Percentiles rank a stretch among this genome's conserved stretches.
Evolutionary conservation across 1,140 invertebrate species (phyloP).

Genomic region (Copidosoma floridanum): DNA sequence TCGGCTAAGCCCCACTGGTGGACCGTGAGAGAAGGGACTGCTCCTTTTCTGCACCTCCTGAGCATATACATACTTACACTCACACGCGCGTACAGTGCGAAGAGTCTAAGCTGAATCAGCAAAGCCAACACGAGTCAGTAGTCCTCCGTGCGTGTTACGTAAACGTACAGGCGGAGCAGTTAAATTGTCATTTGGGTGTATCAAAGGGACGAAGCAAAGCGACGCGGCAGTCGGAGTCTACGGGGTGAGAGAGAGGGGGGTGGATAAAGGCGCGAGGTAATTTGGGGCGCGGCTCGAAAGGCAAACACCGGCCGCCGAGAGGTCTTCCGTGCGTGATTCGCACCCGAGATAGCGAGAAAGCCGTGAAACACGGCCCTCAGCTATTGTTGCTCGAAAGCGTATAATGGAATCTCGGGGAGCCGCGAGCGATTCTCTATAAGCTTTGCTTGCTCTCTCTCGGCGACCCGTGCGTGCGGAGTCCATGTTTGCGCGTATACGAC

Average conservation of each 20-base stretch:
- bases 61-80: not conserved
- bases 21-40: no score
- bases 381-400: constrained; percentile 37
- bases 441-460: no score
- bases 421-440: no score
- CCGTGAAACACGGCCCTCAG: constrained; percentile 29
- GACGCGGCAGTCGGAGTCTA: constrained; percentile 31
- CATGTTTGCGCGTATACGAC: no score
- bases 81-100: not conserved
- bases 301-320: constrained; percentile 45
- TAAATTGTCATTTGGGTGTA: constrained; percentile 57
- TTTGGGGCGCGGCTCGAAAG: constrained; percentile 50
- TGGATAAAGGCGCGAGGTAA: constrained; percentile 54
- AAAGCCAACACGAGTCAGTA: constrained; percentile 4
- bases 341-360: constrained; percentile 9
- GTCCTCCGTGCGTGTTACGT: no score
- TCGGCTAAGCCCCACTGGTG: no score
- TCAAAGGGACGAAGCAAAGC: constrained; percentile 52
- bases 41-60: not conserved
- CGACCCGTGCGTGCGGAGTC: no score
- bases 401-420: constrained; percentile 39
- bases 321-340: constrained; percentile 23
- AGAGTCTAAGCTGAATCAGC: not conserved
- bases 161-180: constrained; percentile 36
- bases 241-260: no score